phyloP scores from a whole-genome alignment of 2,888 invertebrate genomes.

The Acleris literana region DNA sequence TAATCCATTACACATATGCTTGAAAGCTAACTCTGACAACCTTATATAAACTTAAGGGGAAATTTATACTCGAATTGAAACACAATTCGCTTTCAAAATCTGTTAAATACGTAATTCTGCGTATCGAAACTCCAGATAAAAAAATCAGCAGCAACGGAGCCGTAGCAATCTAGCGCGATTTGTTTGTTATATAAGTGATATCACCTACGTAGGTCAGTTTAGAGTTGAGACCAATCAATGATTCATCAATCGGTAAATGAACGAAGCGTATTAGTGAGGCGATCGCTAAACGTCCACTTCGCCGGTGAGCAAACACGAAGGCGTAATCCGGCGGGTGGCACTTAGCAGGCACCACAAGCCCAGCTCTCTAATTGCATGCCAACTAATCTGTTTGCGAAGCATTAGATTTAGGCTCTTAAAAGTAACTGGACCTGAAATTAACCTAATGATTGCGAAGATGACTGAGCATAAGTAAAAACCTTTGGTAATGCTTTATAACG shows the following conservation, averaged over 20 bases:
- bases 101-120: background rate
- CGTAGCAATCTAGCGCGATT: background rate
- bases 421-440: slow-evolving; percentile 27
- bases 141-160: background rate
- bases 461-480: slow-evolving; percentile 15
- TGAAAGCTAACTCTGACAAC: too few species aligned
- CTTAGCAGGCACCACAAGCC: slow-evolving; percentile 76
- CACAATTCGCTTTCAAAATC: too few species aligned
- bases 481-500: background rate
- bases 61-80: too few species aligned
- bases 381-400: slow-evolving; percentile 78
- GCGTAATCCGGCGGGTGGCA: slow-evolving; percentile 79
- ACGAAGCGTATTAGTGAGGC: slow-evolving; percentile 71
- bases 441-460: slow-evolving; percentile 19
- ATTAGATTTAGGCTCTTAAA: slow-evolving; percentile 48
- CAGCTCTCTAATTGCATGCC: slow-evolving; percentile 74
- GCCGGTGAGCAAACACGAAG: slow-evolving; percentile 70
- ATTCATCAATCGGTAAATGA: slow-evolving; percentile 69
- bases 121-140: background rate
- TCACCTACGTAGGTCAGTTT: slow-evolving; percentile 5
- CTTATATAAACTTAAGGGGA: too few species aligned
- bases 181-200: slow-evolving; percentile 1
- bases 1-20: background rate
- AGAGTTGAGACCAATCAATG: slow-evolving; percentile 55
- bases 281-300: slow-evolving; percentile 75